Conservation (phyloP, 2,797 vertebrate species). For the Melanotaenia nigrans region DNA sequence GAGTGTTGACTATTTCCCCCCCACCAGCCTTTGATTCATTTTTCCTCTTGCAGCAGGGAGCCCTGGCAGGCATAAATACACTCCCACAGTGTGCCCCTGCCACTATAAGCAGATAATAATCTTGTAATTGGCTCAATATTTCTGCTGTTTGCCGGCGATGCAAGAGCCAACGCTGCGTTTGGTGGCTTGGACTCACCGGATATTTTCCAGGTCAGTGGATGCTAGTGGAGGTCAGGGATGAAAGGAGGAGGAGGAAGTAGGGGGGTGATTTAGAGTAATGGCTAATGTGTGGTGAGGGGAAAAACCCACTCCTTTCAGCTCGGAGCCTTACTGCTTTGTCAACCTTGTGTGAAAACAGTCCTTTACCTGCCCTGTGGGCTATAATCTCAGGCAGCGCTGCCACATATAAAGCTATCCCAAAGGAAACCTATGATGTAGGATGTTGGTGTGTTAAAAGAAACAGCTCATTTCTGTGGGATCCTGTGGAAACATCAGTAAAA, state of each 20-base stretch:
- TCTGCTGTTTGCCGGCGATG: constrained; percentile 71
- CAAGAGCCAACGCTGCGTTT: constrained; percentile 48
- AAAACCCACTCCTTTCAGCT: constrained; percentile 44
- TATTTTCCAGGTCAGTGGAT: constrained; percentile 82
- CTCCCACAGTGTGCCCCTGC: constrained; percentile 64
- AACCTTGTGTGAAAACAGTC: constrained; percentile 43
- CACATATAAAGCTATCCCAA: constrained; percentile 3
- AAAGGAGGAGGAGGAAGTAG: constrained; percentile 28
- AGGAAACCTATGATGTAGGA: constrained; percentile 26
- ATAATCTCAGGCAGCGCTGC: constrained; percentile 7
- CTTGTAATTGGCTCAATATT: constrained; percentile 87
- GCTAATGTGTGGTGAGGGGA: constrained; percentile 50
- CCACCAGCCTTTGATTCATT: constrained; percentile 70
- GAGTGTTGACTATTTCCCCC: constrained; percentile 60
- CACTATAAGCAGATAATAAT: constrained; percentile 79
- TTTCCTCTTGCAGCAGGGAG: constrained; percentile 60
- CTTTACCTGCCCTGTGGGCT: constrained; percentile 51
- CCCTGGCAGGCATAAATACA: constrained; percentile 73
- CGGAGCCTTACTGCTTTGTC: constrained; percentile 54
- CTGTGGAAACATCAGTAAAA: constrained; percentile 20
- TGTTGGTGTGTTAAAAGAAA: not conserved
- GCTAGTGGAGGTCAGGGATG: constrained; percentile 70
- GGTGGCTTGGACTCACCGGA: constrained; percentile 62
- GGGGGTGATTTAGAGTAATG: constrained; percentile 74
- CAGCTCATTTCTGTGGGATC: constrained; percentile 7